These are phyloP conservation scores for Brachynemurus nebulosus DNA, from an alignment of 2,888 invertebrate genomes.

Conservation along the genomic window DNA sequence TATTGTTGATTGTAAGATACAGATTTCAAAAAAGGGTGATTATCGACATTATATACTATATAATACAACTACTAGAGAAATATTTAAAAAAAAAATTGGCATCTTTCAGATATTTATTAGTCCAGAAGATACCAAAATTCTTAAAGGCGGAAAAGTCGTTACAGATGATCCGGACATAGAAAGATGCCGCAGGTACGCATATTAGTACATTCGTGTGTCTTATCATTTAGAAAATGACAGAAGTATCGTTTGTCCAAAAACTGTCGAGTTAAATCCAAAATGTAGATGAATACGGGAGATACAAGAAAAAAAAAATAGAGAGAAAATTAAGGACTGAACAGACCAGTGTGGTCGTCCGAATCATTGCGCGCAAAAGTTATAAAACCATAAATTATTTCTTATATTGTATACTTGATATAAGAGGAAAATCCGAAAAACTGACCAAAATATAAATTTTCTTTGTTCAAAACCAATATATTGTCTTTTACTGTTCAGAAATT, in stretches of 20 bases:
- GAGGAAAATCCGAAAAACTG: too few species aligned
- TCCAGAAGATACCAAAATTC: constrained; percentile 33
- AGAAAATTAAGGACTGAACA: too few species aligned
- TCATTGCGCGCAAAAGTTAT: too few species aligned
- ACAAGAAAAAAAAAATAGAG: too few species aligned
- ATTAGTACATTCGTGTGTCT: background rate
- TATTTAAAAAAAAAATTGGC: constrained; percentile 11
- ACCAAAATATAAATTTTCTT: too few species aligned
- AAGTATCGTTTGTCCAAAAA: background rate
- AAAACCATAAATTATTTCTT: too few species aligned
- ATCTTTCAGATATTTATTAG: constrained; percentile 38
- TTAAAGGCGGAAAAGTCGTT: constrained; percentile 24
- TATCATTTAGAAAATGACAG: background rate
- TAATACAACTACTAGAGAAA: constrained; percentile 15
- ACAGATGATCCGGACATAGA: constrained; percentile 34
- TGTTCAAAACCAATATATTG: too few species aligned
- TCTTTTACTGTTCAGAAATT: too few species aligned
- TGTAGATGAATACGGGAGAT: too few species aligned
- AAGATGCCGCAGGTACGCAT: constrained; percentile 32
- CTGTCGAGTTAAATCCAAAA: too few species aligned
- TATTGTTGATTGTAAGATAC: constrained; percentile 25
- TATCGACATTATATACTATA: background rate
- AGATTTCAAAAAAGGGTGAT: constrained; percentile 21
- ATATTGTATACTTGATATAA: too few species aligned
- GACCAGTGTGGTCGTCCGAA: too few species aligned